phyloP scores from a whole-genome alignment of 2,797 vertebrate species.

The Pelochelys cantorii region DNA sequence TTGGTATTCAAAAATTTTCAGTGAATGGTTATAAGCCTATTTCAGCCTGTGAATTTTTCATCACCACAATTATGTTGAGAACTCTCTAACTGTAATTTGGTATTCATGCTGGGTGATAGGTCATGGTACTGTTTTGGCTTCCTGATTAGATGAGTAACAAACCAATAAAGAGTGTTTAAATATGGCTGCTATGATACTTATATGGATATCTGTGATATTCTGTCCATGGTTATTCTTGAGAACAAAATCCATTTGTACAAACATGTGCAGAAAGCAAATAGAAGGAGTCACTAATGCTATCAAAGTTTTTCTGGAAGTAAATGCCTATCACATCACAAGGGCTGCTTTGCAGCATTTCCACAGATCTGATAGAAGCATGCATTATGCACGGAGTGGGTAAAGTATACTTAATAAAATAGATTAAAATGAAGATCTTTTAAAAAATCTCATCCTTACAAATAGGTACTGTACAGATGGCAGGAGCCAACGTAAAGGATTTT shows the following conservation, averaged over 20 bases:
- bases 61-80: neutral
- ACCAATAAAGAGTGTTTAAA: neutral
- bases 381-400: neutral
- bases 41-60: neutral
- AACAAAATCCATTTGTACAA: neutral
- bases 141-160: neutral
- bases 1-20: neutral
- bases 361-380: neutral
- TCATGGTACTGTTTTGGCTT: neutral
- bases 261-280: neutral
- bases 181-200: neutral
- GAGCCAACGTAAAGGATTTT: neutral
- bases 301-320: neutral
- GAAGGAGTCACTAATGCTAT: neutral
- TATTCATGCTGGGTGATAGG: neutral
- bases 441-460: neutral
- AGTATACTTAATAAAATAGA: neutral
- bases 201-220: neutral
- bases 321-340: neutral
- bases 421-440: neutral
- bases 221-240: accelerated
- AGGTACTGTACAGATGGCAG: neutral
- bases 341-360: neutral
- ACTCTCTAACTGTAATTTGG: neutral
- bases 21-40: neutral